Evolutionary conservation across 2,888 invertebrate genomes (phyloP).

Genomic region (Dynastes maya): DNA sequence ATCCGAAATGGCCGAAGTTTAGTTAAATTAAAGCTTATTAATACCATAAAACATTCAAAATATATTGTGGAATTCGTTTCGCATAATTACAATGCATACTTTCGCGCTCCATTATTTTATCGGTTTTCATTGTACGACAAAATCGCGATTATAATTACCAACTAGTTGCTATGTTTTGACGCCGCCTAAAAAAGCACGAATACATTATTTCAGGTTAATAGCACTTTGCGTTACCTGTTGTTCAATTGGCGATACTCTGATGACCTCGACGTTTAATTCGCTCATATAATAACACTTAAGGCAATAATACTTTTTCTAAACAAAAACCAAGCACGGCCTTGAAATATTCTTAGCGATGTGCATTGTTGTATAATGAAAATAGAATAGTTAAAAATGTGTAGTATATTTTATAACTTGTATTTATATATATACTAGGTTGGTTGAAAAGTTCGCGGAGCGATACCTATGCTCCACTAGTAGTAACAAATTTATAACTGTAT

Average conservation of each 20-base stretch:
- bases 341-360: neutral
- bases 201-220: neutral
- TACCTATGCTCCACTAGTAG: no score
- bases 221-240: neutral
- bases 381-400: neutral
- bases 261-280: neutral
- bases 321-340: neutral
- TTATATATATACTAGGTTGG: no score
- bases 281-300: neutral
- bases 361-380: neutral
- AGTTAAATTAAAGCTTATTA: no score
- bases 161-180: conserved; percentile 6
- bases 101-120: no score
- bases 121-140: neutral
- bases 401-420: no score
- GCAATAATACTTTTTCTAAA: conserved; percentile 3
- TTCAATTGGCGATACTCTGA: neutral
- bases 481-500: no score
- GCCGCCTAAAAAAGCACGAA: neutral
- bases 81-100: neutral
- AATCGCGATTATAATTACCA: neutral
- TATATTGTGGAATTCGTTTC: neutral
- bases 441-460: no score
- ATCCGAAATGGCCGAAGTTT: no score
- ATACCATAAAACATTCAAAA: no score